Conservation (phyloP, 2,113 vertebrate species). For the Lophius piscatorius region DNA sequence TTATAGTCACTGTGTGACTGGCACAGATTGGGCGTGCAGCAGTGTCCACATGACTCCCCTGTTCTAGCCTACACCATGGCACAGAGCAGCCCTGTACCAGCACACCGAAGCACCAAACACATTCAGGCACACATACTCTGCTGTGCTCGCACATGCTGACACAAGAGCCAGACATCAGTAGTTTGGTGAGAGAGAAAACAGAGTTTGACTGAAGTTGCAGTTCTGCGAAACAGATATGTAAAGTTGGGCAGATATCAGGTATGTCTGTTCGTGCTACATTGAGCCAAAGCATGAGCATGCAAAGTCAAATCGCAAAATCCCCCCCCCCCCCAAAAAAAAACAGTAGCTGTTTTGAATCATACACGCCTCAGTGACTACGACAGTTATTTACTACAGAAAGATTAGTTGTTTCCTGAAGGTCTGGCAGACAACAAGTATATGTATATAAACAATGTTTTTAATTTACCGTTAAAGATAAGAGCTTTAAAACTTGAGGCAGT, state of each 20-base stretch:
- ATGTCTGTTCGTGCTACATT: constrained; percentile 7
- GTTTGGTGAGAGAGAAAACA: constrained; percentile 39
- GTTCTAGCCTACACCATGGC: constrained; percentile 77
- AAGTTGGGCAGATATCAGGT: constrained; percentile 6
- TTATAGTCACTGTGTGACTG: constrained; percentile 81
- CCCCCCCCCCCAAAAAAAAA: constrained; percentile 66
- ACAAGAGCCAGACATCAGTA: constrained; percentile 44
- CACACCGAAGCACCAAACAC: constrained; percentile 61
- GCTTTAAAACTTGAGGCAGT: too few relatives aligned
- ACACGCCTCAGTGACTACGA: constrained; percentile 41
- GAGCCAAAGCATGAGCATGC: constrained; percentile 30
- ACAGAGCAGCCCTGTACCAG: constrained; percentile 76
- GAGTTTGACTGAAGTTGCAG: constrained; percentile 1
- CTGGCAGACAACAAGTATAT: neutral
- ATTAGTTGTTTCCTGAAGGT: constrained; percentile 4
- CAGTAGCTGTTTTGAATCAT: constrained; percentile 46
- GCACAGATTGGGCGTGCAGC: constrained; percentile 76
- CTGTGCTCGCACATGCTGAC: constrained; percentile 49
- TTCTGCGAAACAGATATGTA: constrained; percentile 13
- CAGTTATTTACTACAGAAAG: constrained; percentile 28
- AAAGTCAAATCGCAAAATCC: constrained; percentile 52
- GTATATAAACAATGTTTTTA: neutral
- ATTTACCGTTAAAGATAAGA: too few relatives aligned
- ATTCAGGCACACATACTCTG: constrained; percentile 57
- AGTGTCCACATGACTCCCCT: constrained; percentile 78